phyloP scores from a whole-genome alignment of 2,113 vertebrate species.

The Anhinga rufa region DNA sequence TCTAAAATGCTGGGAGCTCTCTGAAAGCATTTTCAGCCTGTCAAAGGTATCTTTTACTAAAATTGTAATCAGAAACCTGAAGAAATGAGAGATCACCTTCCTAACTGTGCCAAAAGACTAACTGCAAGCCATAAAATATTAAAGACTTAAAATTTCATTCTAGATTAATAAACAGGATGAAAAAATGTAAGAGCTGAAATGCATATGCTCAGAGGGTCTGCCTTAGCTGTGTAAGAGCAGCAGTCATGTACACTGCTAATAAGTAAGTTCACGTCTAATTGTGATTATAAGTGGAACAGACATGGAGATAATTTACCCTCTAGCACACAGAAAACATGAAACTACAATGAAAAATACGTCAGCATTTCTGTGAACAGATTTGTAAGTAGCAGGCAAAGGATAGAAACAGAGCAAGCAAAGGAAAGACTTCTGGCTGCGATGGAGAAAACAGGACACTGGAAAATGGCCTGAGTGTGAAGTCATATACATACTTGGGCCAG shows the following conservation, averaged over 20 bases:
- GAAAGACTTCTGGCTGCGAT: neutral
- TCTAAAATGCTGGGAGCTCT: neutral
- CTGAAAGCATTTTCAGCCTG: neutral
- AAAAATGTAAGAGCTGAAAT: constrained; percentile 20
- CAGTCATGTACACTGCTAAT: constrained; percentile 3
- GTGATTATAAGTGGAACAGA: constrained; percentile 46
- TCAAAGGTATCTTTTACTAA: neutral
- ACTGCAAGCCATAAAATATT: neutral
- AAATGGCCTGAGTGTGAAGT: neutral
- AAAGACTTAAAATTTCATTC: neutral
- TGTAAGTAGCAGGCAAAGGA: neutral
- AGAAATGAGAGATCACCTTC: neutral
- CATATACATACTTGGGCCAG: neutral
- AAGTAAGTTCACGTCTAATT: neutral
- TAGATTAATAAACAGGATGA: constrained; percentile 26
- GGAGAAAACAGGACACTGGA: neutral
- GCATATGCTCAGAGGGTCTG: neutral
- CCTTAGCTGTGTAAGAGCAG: neutral
- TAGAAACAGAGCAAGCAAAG: neutral
- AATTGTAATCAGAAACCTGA: neutral
- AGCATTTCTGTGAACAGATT: neutral
- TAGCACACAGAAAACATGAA: constrained; percentile 11
- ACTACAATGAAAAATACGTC: neutral
- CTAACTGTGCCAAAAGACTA: neutral
- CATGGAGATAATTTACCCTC: constrained; percentile 39